Base-by-base conservation (phyloP, 2,113 vertebrate genomes). In the Danio rerio region DNA sequence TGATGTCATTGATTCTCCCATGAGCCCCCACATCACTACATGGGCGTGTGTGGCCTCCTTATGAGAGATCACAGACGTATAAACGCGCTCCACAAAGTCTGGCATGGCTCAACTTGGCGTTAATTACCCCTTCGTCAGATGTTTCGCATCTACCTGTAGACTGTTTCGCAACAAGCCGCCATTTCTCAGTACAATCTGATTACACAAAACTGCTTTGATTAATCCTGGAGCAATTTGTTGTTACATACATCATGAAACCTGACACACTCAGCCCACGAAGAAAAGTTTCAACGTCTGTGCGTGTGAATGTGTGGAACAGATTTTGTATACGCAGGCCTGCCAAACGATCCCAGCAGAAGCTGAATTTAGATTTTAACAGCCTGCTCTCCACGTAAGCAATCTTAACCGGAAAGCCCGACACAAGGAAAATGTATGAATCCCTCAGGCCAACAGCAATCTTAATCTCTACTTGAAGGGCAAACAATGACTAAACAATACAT, bases 1-100 rank as follows among this genome's bases (percentile, higher is more conserved):
- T 80, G 78, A 80, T 75, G 77, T 61, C 77, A 81, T 84, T 80
- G 70, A 84, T 72, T 84, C 61, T 80, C 70, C 62, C 78, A 65
- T 81, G 52, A 68, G 78, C 45, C 69, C 45, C 4, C 52, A 9
- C n/a, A 73, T 10, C 9, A 16, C 43, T 63, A 31, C 12, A 52
- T 55, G 71, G 45, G 71, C 15, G 45, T 76, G 81, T 58, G 73
- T 65, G 61, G 50, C 49, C 72, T 76, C 62, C 62, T 82, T 58
- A 65, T 82, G 53, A 69, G 40, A 47, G 21, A 62, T 55, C 21
- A 55, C 73, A 85, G 56, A 82, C 66, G 83, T 72, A 83, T 75
- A 74, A 74, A 84, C 53, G 80, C 62, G 59, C 56, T 20, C 53
- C 66, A 59, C 55, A 61, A 61, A 49, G 56, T 62, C 56, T 50